These are phyloP conservation scores for Psix sp. DNA, from an alignment of 1,140 invertebrate genomes.

Conservation along the genomic window DNA sequence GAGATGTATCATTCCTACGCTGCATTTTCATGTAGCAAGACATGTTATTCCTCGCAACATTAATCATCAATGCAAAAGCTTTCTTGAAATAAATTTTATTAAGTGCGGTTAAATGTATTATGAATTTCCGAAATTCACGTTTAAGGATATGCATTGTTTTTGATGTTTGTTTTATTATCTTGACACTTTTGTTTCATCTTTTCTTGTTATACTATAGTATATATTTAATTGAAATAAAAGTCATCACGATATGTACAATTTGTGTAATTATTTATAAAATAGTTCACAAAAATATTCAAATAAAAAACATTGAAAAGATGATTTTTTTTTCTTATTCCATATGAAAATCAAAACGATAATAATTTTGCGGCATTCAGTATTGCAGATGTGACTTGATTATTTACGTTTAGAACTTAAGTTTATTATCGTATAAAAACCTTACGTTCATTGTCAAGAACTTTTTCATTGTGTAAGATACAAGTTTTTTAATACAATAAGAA, in stretches of 20 bases:
- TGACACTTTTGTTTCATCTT: too few species aligned
- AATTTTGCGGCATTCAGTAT: too few species aligned
- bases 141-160: constrained; percentile 11
- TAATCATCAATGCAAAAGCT: constrained; percentile 35
- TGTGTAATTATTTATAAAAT: constrained; percentile 48
- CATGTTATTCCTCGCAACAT: constrained; percentile 34
- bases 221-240: constrained; percentile 28
- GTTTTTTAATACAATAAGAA: too few species aligned
- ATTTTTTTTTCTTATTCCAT: too few species aligned
- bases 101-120: constrained; percentile 45
- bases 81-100: constrained; percentile 26
- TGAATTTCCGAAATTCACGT: constrained; percentile 25
- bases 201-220: too few species aligned
- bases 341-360: too few species aligned
- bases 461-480: too few species aligned
- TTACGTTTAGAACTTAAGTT: too few species aligned
- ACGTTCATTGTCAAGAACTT: too few species aligned
- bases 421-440: too few species aligned
- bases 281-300: constrained; percentile 33
- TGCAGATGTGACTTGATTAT: too few species aligned
- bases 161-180: too few species aligned
- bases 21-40: constrained; percentile 16
- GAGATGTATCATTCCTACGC: constrained; percentile 40
- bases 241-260: constrained; percentile 28
- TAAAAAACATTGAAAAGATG: constrained; percentile 19